Conservation (phyloP, 2,113 vertebrate species). For the Nibea coibor region DNA sequence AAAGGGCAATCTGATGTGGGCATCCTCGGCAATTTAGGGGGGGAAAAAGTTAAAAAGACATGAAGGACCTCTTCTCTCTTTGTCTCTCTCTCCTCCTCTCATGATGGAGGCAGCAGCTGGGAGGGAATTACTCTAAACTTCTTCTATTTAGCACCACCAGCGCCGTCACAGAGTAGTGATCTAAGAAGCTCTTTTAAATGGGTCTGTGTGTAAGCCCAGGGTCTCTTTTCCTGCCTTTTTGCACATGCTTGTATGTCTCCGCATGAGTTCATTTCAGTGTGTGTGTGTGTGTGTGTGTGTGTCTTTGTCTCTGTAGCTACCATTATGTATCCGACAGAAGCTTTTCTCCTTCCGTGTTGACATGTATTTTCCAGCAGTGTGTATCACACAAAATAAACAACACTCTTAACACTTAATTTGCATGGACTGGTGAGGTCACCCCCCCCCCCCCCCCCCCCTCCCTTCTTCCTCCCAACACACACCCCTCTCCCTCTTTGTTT, state of each 20-base stretch:
- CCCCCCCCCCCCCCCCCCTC: not conserved
- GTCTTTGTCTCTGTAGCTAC: constrained; percentile 12
- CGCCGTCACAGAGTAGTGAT: constrained; percentile 90
- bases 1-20: constrained; percentile 23
- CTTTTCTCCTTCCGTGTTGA: constrained; percentile 63
- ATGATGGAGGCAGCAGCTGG: constrained; percentile 89
- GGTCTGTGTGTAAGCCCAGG: constrained; percentile 13
- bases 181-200: constrained; percentile 81
- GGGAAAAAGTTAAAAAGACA: not conserved
- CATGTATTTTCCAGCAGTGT: constrained; percentile 58
- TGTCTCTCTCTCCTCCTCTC: constrained; percentile 21
- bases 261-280: constrained; percentile 43
- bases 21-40: constrained; percentile 17
- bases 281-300: constrained; percentile 35
- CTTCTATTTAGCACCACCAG: constrained; percentile 83
- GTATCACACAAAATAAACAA: constrained; percentile 27
- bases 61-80: constrained; percentile 28
- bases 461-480: too few relatives aligned
- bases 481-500: constrained; percentile 28
- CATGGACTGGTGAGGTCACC: constrained; percentile 22
- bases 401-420: constrained; percentile 27
- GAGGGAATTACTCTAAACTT: constrained; percentile 88
- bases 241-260: constrained; percentile 75
- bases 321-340: not conserved
- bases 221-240: constrained; percentile 58